phyloP scores from a whole-genome alignment of 2,113 vertebrate genomes.

The Bujurquina vittata region DNA sequence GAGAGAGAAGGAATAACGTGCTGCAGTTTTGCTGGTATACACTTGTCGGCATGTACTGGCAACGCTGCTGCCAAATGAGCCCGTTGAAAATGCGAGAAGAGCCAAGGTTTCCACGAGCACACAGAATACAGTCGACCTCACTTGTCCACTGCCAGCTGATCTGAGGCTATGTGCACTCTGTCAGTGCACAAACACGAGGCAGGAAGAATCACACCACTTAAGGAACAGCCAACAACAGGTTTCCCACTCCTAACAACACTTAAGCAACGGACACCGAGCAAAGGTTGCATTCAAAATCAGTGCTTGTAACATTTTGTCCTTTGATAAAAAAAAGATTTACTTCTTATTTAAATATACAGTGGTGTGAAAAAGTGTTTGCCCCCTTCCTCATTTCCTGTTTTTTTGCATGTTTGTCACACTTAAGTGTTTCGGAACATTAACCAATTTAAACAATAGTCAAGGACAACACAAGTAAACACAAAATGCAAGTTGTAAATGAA shows the following conservation, averaged over 20 bases:
- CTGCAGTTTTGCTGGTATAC: not conserved
- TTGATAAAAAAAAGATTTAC: not conserved
- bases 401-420: no score
- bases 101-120: not conserved
- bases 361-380: no score
- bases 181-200: no score
- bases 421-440: no score
- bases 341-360: not conserved
- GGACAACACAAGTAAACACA: no score
- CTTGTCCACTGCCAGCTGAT: not conserved
- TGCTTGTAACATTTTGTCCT: not conserved
- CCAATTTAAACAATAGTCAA: no score
- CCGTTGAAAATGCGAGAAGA: slow-evolving; percentile 8
- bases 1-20: not conserved
- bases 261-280: not conserved
- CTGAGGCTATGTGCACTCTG: not conserved
- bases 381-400: no score
- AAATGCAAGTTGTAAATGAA: no score
- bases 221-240: not conserved
- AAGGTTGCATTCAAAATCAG: not conserved
- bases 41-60: not conserved
- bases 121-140: not conserved
- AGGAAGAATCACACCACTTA: no score
- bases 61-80: not conserved
- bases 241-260: not conserved